Conservation (phyloP, 2,888 invertebrate genomes). For the Bugula neritina region DNA sequence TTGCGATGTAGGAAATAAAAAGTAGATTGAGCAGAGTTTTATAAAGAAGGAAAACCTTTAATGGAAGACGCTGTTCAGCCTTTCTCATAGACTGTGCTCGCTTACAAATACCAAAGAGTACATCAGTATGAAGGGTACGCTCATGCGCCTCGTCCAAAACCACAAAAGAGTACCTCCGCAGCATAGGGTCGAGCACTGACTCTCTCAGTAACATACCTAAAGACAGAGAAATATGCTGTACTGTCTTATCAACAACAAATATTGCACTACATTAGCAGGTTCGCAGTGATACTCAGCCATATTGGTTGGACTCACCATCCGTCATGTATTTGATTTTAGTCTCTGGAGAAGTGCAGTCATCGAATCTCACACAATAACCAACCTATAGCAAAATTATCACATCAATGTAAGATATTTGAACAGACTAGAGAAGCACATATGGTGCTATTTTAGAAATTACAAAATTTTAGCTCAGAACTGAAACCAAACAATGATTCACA, state of each 20-base stretch:
- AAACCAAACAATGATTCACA: too few species aligned
- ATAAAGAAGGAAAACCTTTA: conserved; percentile 12
- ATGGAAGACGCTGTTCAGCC: conserved; percentile 6
- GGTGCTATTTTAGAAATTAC: too few species aligned
- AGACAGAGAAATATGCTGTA: not conserved
- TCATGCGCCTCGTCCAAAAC: conserved; percentile 94
- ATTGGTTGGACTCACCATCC: conserved; percentile 62
- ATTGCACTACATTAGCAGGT: too few species aligned
- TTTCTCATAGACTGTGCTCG: conserved; percentile 62
- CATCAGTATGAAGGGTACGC: conserved; percentile 85
- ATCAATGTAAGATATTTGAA: too few species aligned
- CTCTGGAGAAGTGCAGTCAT: conserved; percentile 71
- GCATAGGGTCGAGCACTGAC: conserved; percentile 64
- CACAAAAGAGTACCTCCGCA: conserved; percentile 67
- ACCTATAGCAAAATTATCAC: too few species aligned
- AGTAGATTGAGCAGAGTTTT: too few species aligned
- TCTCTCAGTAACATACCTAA: conserved; percentile 73
- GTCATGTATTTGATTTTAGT: conserved; percentile 85
- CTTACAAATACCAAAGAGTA: conserved; percentile 86
- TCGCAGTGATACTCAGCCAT: too few species aligned
- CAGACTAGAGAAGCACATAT: too few species aligned
- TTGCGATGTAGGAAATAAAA: too few species aligned
- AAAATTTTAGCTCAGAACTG: too few species aligned
- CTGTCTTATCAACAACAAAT: not conserved
- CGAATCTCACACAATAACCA: conserved; percentile 71